phyloP scores from a whole-genome alignment of 2,888 invertebrate genomes.

The Drosophila greeni region DNA sequence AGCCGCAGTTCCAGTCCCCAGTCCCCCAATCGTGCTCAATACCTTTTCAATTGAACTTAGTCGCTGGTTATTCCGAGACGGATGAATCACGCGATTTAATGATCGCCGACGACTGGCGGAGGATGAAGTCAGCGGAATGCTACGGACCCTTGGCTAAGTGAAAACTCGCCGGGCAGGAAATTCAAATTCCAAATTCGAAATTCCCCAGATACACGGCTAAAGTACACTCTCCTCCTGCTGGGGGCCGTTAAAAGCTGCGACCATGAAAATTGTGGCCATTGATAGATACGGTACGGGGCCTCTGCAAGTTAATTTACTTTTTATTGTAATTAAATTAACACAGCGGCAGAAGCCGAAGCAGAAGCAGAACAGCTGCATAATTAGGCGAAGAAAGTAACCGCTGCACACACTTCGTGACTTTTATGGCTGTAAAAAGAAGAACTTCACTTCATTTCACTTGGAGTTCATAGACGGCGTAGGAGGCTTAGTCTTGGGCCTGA shows the following conservation, averaged over 20 bases:
- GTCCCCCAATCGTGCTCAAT: conserved; percentile 1
- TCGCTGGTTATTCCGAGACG: conserved; percentile 47
- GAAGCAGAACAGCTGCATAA: conserved; percentile 65
- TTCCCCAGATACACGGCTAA: conserved; percentile 3
- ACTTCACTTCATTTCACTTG: conserved; percentile 64
- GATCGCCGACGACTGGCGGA: conserved; percentile 30
- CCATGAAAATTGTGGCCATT: conserved; percentile 60
- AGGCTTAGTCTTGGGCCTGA: conserved; percentile 25
- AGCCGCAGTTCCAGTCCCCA: neutral
- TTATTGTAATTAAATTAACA: conserved; percentile 73
- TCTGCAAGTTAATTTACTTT: conserved; percentile 60
- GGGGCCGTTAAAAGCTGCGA: conserved; percentile 40
- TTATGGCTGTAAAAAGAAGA: conserved; percentile 53
- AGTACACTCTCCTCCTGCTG: neutral
- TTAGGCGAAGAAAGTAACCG: conserved; percentile 68
- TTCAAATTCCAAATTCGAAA: conserved; percentile 48
- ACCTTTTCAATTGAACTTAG: conserved; percentile 34
- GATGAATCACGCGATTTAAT: conserved; percentile 67
- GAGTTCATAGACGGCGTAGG: conserved; percentile 21
- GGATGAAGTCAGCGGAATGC: conserved; percentile 59
- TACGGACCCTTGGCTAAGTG: conserved; percentile 27
- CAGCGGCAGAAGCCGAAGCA: conserved; percentile 53
- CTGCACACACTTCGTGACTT: conserved; percentile 55
- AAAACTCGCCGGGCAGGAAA: conserved; percentile 62
- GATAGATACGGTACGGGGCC: conserved; percentile 52